Evolutionary conservation across 2,888 invertebrate genomes (phyloP).

Genomic region (Ormyrus rosae): DNA sequence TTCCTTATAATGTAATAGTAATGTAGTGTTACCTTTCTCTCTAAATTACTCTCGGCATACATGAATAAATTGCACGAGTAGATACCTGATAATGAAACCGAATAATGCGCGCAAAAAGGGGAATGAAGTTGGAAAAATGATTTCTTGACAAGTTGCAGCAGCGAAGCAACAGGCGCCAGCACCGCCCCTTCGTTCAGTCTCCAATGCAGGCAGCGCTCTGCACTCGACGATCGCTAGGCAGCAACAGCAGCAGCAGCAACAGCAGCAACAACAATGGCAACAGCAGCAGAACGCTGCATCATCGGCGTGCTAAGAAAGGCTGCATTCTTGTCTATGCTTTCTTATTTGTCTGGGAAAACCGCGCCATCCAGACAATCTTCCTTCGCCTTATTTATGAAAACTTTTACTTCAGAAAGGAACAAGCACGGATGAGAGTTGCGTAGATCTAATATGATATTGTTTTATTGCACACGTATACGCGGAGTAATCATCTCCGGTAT

Average conservation of each 20-base stretch:
- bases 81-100: too few relatives aligned
- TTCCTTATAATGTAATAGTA: too few relatives aligned
- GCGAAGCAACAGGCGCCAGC: constrained; percentile 74
- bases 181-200: constrained; percentile 70
- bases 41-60: too few relatives aligned
- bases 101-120: too few relatives aligned
- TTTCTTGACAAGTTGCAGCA: constrained; percentile 69
- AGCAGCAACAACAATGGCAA: constrained; percentile 21
- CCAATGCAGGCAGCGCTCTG: constrained; percentile 63
- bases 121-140: constrained; percentile 53
- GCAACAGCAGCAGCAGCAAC: constrained; percentile 53
- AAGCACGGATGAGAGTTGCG: constrained; percentile 20
- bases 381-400: constrained; percentile 47
- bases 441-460: constrained; percentile 35
- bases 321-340: constrained; percentile 52
- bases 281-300: constrained; percentile 68
- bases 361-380: constrained; percentile 45
- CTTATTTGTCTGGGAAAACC: constrained; percentile 40
- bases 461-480: constrained; percentile 36
- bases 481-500: neutral
- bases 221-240: constrained; percentile 26
- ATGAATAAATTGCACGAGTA: too few relatives aligned
- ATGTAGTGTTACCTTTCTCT: too few relatives aligned
- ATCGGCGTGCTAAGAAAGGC: constrained; percentile 65
- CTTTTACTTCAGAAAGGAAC: neutral